A percentile compares a stretch with the other conserved stretches of the same genome.
These are phyloP conservation scores for Etia nguti DNA, from an alignment of 2,113 vertebrate species.

Conservation along the genomic window DNA sequence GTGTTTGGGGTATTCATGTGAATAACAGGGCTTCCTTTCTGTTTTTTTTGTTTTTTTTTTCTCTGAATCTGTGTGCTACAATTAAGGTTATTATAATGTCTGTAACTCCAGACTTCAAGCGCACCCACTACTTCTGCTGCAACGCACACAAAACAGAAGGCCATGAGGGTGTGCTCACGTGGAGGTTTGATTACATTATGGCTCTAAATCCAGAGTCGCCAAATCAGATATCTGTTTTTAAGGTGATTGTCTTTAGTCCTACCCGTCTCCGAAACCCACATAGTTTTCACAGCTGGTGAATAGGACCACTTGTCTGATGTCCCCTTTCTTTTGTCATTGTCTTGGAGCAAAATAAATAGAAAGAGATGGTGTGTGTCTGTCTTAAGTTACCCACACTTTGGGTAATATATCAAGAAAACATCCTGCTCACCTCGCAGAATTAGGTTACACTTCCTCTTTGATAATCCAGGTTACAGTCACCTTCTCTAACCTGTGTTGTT, in stretches of 20 bases:
- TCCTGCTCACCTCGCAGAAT: neutral
- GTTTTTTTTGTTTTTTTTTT: neutral
- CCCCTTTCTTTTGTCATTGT: neutral
- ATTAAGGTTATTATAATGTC: neutral
- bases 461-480: neutral
- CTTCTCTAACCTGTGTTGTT: neutral
- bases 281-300: neutral
- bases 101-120: neutral
- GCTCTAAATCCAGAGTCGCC: neutral
- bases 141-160: neutral
- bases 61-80: constrained; percentile 8
- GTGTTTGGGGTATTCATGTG: neutral
- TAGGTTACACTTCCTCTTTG: neutral
- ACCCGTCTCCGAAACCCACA: neutral
- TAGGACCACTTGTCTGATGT: neutral
- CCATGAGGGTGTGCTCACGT: neutral
- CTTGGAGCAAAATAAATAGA: neutral
- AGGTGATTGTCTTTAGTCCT: neutral
- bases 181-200: neutral
- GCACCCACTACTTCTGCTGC: neutral
- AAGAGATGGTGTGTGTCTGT: neutral
- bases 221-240: neutral
- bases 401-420: neutral
- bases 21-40: neutral
- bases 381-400: neutral